These are phyloP conservation scores for Stratiomys singularior DNA, from an alignment of 2,888 invertebrate species.

Conservation along the genomic window DNA sequence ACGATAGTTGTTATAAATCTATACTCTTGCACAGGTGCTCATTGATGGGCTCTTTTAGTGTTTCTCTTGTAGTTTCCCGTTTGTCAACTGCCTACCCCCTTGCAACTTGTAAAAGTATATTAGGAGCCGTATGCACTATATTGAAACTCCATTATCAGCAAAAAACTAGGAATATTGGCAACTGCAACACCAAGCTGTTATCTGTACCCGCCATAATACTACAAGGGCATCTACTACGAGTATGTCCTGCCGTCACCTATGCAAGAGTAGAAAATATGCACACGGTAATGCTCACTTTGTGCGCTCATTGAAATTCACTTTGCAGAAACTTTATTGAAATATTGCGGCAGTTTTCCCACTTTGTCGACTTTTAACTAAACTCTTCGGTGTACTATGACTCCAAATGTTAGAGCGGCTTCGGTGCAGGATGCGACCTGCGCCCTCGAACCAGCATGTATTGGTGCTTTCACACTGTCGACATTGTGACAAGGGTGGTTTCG, in stretches of 20 bases:
- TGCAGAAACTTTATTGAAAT: constrained; percentile 35
- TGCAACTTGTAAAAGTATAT: no score
- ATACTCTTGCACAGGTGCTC: no score
- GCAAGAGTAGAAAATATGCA: neutral
- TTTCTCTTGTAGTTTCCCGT: no score
- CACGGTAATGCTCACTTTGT: constrained; percentile 22
- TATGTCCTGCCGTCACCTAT: no score
- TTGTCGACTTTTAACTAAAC: constrained; percentile 22
- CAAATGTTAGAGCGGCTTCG: neutral
- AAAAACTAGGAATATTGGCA: constrained; percentile 5
- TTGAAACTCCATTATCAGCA: constrained; percentile 24
- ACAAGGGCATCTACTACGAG: neutral
- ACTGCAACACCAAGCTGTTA: neutral
- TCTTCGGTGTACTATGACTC: constrained; percentile 7
- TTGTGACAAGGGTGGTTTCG: constrained; percentile 23
- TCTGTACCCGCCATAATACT: neutral
- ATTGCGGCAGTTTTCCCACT: constrained; percentile 41
- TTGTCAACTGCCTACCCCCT: no score
- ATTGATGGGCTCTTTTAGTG: no score
- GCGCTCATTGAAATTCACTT: constrained; percentile 42
- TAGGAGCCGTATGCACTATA: constrained; percentile 9
- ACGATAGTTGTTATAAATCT: no score
- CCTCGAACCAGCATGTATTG: neutral
- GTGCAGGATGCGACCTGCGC: neutral
- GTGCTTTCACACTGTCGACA: neutral